Evolutionary conservation across 2,888 invertebrate genomes (phyloP).

Genomic region (Agrilus biguttatus): DNA sequence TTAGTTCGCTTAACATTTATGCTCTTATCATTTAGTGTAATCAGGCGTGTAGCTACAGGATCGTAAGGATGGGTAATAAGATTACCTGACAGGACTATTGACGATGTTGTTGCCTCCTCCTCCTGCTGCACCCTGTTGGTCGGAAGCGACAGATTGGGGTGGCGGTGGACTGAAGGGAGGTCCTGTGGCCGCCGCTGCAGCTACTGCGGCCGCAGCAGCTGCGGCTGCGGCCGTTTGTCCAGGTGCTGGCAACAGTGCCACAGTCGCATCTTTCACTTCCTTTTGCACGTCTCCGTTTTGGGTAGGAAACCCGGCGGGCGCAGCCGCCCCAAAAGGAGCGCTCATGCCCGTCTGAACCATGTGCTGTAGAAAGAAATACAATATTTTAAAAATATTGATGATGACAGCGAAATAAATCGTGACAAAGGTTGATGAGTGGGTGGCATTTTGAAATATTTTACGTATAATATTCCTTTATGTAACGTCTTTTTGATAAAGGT

Average conservation of each 20-base stretch:
- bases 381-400: no score
- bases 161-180: slow-evolving; percentile 30
- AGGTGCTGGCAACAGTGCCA: slow-evolving; percentile 36
- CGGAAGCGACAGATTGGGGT: slow-evolving; percentile 26
- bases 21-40: no score
- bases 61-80: no score
- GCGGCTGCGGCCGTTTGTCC: slow-evolving; percentile 27
- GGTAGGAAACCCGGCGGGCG: slow-evolving; percentile 39
- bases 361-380: slow-evolving; percentile 56
- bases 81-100: slow-evolving; percentile 27
- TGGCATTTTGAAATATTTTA: no score
- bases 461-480: no score
- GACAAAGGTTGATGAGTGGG: no score
- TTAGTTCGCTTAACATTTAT: no score
- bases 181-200: slow-evolving; percentile 27
- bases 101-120: slow-evolving; percentile 31
- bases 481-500: no score
- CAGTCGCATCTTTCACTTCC: slow-evolving; percentile 28
- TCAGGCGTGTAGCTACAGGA: no score
- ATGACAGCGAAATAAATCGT: no score
- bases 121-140: slow-evolving; percentile 23
- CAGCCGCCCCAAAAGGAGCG: slow-evolving; percentile 54
- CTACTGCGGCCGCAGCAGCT: slow-evolving; percentile 33
- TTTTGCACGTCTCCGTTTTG: slow-evolving; percentile 34
- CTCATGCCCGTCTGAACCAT: slow-evolving; percentile 88